Base-by-base conservation (phyloP, 2,888 invertebrate genomes). In the Camponotus fellah region DNA sequence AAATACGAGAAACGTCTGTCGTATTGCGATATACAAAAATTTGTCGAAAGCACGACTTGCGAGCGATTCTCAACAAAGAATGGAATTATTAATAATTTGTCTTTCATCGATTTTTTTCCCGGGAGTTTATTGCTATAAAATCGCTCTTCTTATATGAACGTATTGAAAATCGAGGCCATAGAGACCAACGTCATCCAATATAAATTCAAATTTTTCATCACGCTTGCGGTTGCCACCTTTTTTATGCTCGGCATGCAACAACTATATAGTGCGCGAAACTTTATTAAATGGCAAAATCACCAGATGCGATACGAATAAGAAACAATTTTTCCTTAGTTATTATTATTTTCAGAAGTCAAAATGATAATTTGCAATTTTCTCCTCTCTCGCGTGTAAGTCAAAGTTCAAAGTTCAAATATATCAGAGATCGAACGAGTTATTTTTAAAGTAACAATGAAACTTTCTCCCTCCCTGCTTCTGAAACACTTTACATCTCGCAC, bases 171-270 rank as follows among this genome's bases (percentile, higher is more conserved):
- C 72, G 79, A 60, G 60, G 72, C 46, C 34, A 80, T 80, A 80
- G 71, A 71, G 71, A 71, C 60, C 43, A 34, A 46, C 60, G 37
- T 72, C 60, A 72, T 60, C 72, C 79, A 80, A 80, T 80, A 80
- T 80, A 80, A 80, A 80, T 80, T 80, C 72, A 80, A 80, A 80
- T 80, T 80, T 80, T 72, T 72, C 60, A 80, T 80, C 79, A 80
- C 79, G 43, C 71, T 71, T 79, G 72, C 79, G 60, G 58, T 49
- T 46, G 60, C 79, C 72, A 71, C 43, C 46, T 80, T 79, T 79
- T 80, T 80, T 80, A 72, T 72, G 26, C 72, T 37, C 26, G 60
- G 46, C 49, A 49, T 60, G 72, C 60, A 62, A 80, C 60, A 68
- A 43, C 40, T 46, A 60, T 32, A 37, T 69, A 80, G 72, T 49